Conservation (phyloP, 2,113 vertebrate genomes). For the Pholis gunnellus region DNA sequence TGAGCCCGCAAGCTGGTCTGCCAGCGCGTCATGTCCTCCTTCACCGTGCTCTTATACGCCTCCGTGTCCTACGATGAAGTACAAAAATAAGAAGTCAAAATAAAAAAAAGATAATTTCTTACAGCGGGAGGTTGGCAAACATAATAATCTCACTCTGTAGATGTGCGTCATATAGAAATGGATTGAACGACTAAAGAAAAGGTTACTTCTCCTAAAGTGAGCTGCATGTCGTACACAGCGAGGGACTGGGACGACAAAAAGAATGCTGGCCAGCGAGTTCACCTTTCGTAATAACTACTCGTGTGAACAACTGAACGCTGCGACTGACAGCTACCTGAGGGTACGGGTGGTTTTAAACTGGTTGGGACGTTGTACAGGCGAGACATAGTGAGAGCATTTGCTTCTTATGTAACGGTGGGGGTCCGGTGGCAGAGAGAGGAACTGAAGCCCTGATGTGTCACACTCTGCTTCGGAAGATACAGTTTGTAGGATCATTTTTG, state of each 20-base stretch:
- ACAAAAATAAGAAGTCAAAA: not conserved
- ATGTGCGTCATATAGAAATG: not conserved
- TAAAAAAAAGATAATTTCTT: not conserved
- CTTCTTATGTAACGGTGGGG: conserved; percentile 37
- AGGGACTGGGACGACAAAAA: not conserved
- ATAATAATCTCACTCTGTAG: not conserved
- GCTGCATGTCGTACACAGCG: not conserved
- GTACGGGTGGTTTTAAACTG: conserved; percentile 10
- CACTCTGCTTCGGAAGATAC: conserved; percentile 7
- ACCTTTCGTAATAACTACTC: not conserved
- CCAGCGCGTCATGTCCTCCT: conserved; percentile 97
- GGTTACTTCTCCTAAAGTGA: not conserved
- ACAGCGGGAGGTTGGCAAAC: not conserved
- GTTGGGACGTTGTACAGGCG: not conserved
- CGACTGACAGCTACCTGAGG: not conserved
- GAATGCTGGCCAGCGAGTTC: conserved; percentile 5
- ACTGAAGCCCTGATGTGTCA: not conserved
- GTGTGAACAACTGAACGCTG: not conserved
- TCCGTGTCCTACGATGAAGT: conserved; percentile 90
- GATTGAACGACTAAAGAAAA: not conserved
- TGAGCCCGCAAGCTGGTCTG: conserved; percentile 91
- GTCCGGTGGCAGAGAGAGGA: conserved; percentile 14
- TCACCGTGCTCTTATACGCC: conserved; percentile 92
- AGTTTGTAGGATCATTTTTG: not conserved
- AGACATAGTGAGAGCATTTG: conserved; percentile 15